Evolutionary conservation across 2,888 invertebrate genomes (phyloP).

Genomic region (Papilio gigon): DNA sequence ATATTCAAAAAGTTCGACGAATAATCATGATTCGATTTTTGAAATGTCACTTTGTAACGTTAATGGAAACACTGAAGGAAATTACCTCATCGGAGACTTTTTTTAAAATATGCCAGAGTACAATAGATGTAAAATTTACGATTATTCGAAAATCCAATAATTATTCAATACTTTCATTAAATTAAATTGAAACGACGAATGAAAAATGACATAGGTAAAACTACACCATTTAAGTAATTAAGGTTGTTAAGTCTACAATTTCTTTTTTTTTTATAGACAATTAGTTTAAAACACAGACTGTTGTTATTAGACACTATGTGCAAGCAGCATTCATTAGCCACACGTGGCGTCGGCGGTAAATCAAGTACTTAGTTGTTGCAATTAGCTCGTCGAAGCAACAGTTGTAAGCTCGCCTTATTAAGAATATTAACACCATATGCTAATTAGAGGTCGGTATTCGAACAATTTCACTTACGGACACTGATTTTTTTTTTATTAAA

Average conservation of each 20-base stretch:
- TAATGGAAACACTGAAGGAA: too few species aligned
- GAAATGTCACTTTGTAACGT: too few species aligned
- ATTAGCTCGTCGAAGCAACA: constrained; percentile 54
- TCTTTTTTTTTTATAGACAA: not conserved
- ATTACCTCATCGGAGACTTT: too few species aligned
- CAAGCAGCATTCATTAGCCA: constrained; percentile 53
- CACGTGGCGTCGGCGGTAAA: constrained; percentile 62
- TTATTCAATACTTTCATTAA: too few species aligned
- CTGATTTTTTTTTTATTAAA: constrained; percentile 1
- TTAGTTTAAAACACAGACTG: constrained; percentile 16
- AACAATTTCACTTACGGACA: not conserved
- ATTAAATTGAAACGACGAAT: too few species aligned
- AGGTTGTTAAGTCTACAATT: not conserved
- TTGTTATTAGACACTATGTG: constrained; percentile 35
- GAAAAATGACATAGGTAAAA: too few species aligned
- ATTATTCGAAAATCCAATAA: too few species aligned
- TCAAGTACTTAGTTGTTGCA: constrained; percentile 51
- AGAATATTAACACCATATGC: constrained; percentile 45
- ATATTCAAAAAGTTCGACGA: too few species aligned
- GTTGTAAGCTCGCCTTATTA: constrained; percentile 56
- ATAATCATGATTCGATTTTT: too few species aligned
- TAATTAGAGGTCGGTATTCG: constrained; percentile 28
- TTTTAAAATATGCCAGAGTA: too few species aligned
- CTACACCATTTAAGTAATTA: too few species aligned
- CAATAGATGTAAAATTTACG: too few species aligned